Evolutionary conservation across 2,888 invertebrate species (phyloP), one percentile per base, ranked within the genome.

Genomic region (Latheticus oryzae): DNA sequence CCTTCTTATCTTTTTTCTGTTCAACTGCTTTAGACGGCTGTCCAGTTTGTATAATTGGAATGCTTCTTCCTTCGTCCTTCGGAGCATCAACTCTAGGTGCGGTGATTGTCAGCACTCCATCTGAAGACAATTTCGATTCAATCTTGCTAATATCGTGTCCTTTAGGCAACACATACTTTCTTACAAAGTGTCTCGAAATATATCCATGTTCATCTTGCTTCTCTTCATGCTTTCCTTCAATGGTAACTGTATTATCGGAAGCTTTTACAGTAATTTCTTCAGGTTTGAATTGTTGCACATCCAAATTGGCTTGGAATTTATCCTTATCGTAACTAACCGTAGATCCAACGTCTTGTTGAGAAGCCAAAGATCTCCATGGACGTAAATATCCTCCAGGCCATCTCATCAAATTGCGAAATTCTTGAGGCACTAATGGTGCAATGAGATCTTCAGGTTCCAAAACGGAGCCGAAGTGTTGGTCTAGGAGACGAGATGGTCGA

Each of bases 181-280:
- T 82, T 59, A 87, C 85, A 68, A 92, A 91, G 64, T 91, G 89
- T 47, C 91, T 84, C 26, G 87, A 85, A n/a, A 91, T 85, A 75
- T 83, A 87, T 0, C 91, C 91, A 66, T 88, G 87, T 8, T 87
- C 85, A 63, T 90, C 89, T 32, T 85, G 84, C 65, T 87, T 87
- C 61, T 91, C 86, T 68, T 90, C 90, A 71, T 90, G 92, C 72
- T 87, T 90, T 0, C 89, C 92, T 74, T 92, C 90, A n/a, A 90
- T 82, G 40, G 87, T 83, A 13, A 93, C 83, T 47, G 82, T 83
- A 61, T 87, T 73, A 3, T 90, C 91, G 0, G 88, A 82, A 73
- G 64, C 82, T 76, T 91, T 91, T 9, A 93, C 91, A 5, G 84
- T 82, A 19, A 93, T 86, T 76, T 93, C 92, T 8, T 87, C 85